Conservation (phyloP, 2,797 vertebrate genomes). For the Labeo calbasu region DNA sequence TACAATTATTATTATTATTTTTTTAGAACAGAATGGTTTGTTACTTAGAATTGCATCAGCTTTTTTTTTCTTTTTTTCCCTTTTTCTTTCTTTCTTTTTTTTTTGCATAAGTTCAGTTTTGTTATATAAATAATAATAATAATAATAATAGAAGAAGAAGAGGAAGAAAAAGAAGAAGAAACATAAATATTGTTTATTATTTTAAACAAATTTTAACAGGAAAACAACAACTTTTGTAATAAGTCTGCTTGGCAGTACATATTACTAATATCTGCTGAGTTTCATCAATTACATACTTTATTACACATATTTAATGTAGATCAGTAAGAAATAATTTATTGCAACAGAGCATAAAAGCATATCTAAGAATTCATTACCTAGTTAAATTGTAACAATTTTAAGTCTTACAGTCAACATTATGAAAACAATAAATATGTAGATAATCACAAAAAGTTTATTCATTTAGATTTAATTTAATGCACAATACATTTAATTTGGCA, state of each 20-base stretch:
- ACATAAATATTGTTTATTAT: neutral
- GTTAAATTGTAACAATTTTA: neutral
- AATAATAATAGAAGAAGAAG: no score
- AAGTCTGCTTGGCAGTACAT: neutral
- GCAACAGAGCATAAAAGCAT: neutral
- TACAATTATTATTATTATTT: no score
- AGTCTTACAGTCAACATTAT: neutral
- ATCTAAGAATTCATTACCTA: neutral
- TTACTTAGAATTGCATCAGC: neutral
- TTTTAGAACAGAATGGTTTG: neutral
- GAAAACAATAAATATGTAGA: neutral
- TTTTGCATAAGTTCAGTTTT: neutral
- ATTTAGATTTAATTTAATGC: neutral
- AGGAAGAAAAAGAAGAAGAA: neutral
- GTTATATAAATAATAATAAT: neutral
- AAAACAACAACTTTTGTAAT: neutral
- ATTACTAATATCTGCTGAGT: neutral
- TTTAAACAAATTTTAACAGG: neutral
- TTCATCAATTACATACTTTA: neutral
- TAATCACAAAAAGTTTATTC: neutral
- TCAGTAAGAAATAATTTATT: neutral
- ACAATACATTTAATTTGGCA: neutral
- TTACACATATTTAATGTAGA: neutral
- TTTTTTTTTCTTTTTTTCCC: no score
- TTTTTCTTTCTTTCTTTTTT: no score